Evolutionary conservation across 2,888 invertebrate species (phyloP), one percentile per base, ranked within the genome.

Genomic region (Heliconius sara): DNA sequence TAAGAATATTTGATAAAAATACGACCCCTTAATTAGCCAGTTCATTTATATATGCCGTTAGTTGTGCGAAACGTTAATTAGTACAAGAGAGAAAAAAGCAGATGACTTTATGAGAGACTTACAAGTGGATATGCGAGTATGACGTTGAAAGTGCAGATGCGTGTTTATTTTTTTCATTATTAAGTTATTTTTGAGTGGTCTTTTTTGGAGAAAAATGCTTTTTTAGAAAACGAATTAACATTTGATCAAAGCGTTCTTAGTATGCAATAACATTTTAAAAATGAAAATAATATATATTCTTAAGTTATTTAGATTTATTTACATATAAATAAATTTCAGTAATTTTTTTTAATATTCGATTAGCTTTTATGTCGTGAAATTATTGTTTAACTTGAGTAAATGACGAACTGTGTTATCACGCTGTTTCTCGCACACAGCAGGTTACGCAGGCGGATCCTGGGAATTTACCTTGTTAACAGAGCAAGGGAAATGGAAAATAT

Each of bases 101-200:
- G 57, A 73, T 73, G 73, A 73, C 34, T 60, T 34, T 34, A 72
- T 73, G 34, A 73, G 73, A 73, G 73, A 60, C 73, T 73, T 73
- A 57, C 39, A 73, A 57, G 57, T 73, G 60, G 30, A 27, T 72
- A 72, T 73, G 57, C 34, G 73, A 25, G 60, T 60, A 73, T 73
- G 34, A 39, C 34, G 60, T 34, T 6, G 34, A 60, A 73, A 60
- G 25, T 47, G 43, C 43, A 43, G 19, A 70, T 70, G 43, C 43
- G 70, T 70, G 43, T 70, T 43, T 25, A 43, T 43, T 70, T 70
- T 43, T 43, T 68, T 57, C 47, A 43, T 68, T 6, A 43, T 68
- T 43, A 10, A 43, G 5, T 43, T 68, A 68, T 70, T 43, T 25
- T 3, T n/a, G n/a, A n/a, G n/a, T 10, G 22, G n/a, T 10, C 9